These are phyloP conservation scores for Fistularia tabacaria DNA, from an alignment of 2,797 vertebrate species.

Conservation along the genomic window DNA sequence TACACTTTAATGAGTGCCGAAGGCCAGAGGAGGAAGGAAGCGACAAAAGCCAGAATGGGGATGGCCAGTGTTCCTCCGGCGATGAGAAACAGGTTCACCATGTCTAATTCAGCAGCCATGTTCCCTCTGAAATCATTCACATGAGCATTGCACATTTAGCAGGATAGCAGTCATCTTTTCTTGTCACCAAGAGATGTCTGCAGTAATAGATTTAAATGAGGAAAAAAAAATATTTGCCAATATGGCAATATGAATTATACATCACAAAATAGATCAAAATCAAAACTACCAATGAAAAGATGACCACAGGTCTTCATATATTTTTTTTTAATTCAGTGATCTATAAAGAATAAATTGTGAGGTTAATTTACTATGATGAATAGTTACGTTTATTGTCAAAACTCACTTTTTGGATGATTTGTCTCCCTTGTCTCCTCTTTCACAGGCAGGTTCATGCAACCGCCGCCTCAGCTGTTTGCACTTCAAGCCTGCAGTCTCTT, in stretches of 20 bases:
- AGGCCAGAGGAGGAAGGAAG: conserved; percentile 91
- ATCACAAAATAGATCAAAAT: no score
- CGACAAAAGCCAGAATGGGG: conserved; percentile 91
- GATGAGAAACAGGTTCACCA: conserved; percentile 89
- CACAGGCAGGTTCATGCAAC: conserved; percentile 13
- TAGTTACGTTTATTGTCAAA: neutral
- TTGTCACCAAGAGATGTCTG: neutral
- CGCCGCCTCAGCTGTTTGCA: conserved; percentile 7
- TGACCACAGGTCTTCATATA: no score
- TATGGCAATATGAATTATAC: no score
- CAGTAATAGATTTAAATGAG: neutral
- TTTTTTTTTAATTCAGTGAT: no score
- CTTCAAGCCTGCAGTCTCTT: conserved; percentile 9
- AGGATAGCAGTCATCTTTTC: neutral
- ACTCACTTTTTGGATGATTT: conserved; percentile 49
- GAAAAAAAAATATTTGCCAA: neutral
- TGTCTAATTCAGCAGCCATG: conserved; percentile 83
- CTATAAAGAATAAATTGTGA: no score
- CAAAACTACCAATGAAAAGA: no score
- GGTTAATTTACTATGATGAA: no score
- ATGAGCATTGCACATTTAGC: neutral
- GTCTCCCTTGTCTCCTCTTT: conserved; percentile 21
- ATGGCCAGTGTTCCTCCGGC: conserved; percentile 86
- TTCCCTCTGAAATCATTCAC: conserved; percentile 15
- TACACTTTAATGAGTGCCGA: conserved; percentile 91